Evolutionary conservation across 2,888 invertebrate species (phyloP).

Genomic region (Tigriopus californicus): DNA sequence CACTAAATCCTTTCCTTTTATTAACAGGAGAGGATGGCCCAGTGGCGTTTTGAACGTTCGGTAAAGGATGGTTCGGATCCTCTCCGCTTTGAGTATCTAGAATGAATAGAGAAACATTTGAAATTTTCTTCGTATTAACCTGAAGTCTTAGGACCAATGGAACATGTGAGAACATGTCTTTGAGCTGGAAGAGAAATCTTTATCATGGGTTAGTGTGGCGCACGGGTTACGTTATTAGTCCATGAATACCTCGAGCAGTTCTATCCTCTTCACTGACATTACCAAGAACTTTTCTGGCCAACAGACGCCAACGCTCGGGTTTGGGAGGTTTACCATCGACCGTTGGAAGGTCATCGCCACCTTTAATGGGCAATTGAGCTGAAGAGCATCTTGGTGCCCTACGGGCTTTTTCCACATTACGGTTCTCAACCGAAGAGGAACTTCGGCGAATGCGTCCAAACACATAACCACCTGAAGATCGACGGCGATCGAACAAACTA

Average conservation of each 20-base stretch:
- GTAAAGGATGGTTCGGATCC: neutral
- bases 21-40: conserved; percentile 30
- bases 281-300: conserved; percentile 15
- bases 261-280: conserved; percentile 8
- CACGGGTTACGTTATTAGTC: neutral
- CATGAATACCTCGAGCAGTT: neutral
- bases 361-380: neutral
- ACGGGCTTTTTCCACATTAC: too few species aligned
- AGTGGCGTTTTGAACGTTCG: conserved; percentile 26
- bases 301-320: conserved; percentile 12
- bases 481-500: conserved; percentile 2
- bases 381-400: too few species aligned
- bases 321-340: neutral
- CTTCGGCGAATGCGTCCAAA: neutral
- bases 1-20: conserved; percentile 31
- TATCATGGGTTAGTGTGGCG: too few species aligned
- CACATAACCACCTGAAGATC: neutral
- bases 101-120: too few species aligned
- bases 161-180: too few species aligned
- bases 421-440: neutral
- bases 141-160: too few species aligned
- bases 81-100: neutral
- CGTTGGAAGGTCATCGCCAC: neutral
- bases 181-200: too few species aligned
- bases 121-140: too few species aligned